Evolutionary conservation across 2,113 vertebrate species (phyloP).

Genomic region (Xiphophorus maculatus): DNA sequence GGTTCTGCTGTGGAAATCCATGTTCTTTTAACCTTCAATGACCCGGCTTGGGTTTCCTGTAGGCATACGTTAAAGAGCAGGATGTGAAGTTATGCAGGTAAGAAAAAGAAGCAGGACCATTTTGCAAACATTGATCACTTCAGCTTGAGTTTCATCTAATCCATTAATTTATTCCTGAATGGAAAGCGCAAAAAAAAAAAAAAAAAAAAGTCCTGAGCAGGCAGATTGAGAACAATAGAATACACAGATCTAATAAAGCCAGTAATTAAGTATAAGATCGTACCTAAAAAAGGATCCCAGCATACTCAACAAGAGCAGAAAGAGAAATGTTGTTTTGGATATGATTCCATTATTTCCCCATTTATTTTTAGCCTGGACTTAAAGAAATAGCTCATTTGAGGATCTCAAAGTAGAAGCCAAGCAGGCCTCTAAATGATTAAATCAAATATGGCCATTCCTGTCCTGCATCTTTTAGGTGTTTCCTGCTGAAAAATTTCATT

Average conservation of each 20-base stretch:
- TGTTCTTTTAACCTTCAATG: constrained; percentile 74
- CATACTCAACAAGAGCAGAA: background rate
- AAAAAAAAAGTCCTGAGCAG: too few relatives aligned
- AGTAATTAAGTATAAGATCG: background rate
- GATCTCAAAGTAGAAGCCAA: background rate
- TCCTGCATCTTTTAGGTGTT: too few relatives aligned
- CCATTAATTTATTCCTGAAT: background rate
- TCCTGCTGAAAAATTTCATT: too few relatives aligned
- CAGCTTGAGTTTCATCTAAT: background rate
- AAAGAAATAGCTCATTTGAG: background rate
- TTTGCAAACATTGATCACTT: background rate
- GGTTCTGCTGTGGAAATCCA: constrained; percentile 79
- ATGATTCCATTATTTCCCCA: too few relatives aligned
- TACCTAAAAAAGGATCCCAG: background rate
- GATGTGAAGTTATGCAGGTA: constrained; percentile 36
- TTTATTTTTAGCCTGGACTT: too few relatives aligned
- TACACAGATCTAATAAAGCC: background rate
- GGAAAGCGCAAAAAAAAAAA: background rate
- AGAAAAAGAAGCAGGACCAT: constrained; percentile 36
- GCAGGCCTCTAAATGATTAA: background rate
- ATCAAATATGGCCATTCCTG: background rate
- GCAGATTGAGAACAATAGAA: background rate
- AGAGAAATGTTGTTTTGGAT: background rate
- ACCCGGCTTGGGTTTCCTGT: constrained; percentile 70
- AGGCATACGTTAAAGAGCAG: constrained; percentile 58